These are phyloP conservation scores for Loris lydekkerianus DNA, from an alignment of 2,797 vertebrate species.

Conservation along the genomic window DNA sequence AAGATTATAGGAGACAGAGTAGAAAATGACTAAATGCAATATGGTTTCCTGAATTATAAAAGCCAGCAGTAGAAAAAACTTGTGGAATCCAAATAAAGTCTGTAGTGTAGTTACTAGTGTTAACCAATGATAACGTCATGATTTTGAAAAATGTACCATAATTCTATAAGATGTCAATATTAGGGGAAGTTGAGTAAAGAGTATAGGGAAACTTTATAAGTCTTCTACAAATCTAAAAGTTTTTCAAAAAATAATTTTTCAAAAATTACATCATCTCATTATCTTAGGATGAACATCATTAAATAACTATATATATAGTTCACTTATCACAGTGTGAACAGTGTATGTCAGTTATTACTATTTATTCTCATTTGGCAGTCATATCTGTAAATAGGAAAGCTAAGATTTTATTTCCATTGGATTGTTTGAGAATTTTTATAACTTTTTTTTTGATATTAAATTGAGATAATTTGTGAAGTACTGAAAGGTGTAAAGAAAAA, in stretches of 20 bases:
- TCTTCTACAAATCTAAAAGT: background rate
- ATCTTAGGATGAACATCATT: background rate
- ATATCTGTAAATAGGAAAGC: background rate
- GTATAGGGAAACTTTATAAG: background rate
- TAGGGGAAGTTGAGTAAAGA: background rate
- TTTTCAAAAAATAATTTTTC: background rate
- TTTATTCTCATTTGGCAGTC: background rate
- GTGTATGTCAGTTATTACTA: background rate
- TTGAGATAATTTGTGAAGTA: slow-evolving; percentile 11
- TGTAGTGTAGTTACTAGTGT: background rate
- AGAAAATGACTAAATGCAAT: background rate
- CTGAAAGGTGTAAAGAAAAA: background rate
- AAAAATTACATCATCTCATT: background rate
- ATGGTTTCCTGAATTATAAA: background rate
- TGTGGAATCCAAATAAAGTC: background rate
- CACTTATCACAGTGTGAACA: background rate
- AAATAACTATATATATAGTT: background rate
- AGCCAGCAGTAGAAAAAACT: background rate
- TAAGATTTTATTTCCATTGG: background rate
- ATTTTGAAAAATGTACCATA: background rate
- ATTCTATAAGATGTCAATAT: background rate
- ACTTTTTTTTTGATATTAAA: background rate
- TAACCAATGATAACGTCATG: background rate
- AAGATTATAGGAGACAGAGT: background rate
- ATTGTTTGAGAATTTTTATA: background rate